Base-by-base conservation (phyloP, 2,888 invertebrate species). In the Drosophila yooni region DNA sequence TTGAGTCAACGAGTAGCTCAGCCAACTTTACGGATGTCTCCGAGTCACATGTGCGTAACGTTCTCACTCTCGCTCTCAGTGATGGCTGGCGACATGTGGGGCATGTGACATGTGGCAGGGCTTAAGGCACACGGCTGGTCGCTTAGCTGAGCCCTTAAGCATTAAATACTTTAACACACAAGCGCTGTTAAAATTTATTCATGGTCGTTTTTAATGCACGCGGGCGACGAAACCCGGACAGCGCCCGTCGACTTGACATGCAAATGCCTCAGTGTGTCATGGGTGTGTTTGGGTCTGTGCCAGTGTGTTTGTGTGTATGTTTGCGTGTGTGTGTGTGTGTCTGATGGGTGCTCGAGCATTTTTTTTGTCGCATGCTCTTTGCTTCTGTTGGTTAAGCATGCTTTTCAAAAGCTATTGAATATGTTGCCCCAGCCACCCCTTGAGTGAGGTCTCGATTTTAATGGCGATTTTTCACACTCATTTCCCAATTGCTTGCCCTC, bases 111-210 rank as follows among this genome's bases (percentile, higher is more conserved):
- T 84, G 88, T 82, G 88, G 83, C 80, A 80, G 79, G 74, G 88
- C 79, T 85, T 86, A 85, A 88, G 88, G 76, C 88, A 76, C 69
- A 76, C 83, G 79, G 87, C 84, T 81, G 89, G 86, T 85, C 86
- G 78, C 83, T 74, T 74, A 65, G 73, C 76, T 82, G 83, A 89
- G 86, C 88, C 85, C 81, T 89, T 89, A 87, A 87, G 89, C 83
- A 87, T 87, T 89, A 87, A 87, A 87, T 87, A 84, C 89, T 89
- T 87, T 87, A 87, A 89, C 89, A 89, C 85, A 86, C 89, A 85
- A 79, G 85, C 86, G 88, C 77, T 77, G 83, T 86, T 88, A 81
- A 85, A 85, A 85, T 85, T 85, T 85, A 85, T 85, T 88, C 85
- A 85, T 85, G 88, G 87, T 61, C 87, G 88, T 83, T 85, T 86